Percentiles rank a stretch among this genome's conserved stretches.
Conservation (phyloP, 2,113 vertebrate species). For the Hemiprocne comata region DNA sequence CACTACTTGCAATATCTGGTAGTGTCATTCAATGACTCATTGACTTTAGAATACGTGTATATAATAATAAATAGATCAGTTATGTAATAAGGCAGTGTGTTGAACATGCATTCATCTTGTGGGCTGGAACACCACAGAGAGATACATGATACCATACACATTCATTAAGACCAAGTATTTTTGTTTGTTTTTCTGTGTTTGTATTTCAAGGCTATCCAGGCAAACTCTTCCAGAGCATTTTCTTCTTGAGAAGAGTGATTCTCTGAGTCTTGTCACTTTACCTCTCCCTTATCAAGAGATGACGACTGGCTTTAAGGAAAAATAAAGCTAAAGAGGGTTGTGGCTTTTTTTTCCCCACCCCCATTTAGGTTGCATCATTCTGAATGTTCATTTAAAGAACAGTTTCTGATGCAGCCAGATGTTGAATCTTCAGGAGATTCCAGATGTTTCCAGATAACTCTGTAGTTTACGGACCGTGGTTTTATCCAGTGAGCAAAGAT, state of each 20-base stretch:
- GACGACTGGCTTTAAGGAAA: constrained; percentile 78
- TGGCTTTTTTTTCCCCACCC: constrained; percentile 36
- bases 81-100: constrained; percentile 92
- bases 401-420: constrained; percentile 77
- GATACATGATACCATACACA: constrained; percentile 85
- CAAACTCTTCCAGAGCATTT: constrained; percentile 80
- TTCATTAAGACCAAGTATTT: constrained; percentile 83
- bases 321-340: constrained; percentile 76
- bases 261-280: constrained; percentile 73
- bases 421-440: constrained; percentile 85
- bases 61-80: constrained; percentile 92
- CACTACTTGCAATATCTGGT: constrained; percentile 67
- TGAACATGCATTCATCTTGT: constrained; percentile 88
- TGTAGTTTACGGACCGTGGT: constrained; percentile 96
- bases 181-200: constrained; percentile 60
- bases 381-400: constrained; percentile 72
- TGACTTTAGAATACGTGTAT: constrained; percentile 77
- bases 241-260: constrained; percentile 82
- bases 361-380: constrained; percentile 75
- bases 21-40: constrained; percentile 72
- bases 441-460: constrained; percentile 94
- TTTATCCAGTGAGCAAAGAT: constrained; percentile 98
- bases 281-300: constrained; percentile 77
- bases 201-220: constrained; percentile 92
- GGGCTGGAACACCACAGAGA: constrained; percentile 81